These are phyloP conservation scores for Lateolabrax maculatus DNA, from an alignment of 2,797 vertebrate species.

Conservation along the genomic window DNA sequence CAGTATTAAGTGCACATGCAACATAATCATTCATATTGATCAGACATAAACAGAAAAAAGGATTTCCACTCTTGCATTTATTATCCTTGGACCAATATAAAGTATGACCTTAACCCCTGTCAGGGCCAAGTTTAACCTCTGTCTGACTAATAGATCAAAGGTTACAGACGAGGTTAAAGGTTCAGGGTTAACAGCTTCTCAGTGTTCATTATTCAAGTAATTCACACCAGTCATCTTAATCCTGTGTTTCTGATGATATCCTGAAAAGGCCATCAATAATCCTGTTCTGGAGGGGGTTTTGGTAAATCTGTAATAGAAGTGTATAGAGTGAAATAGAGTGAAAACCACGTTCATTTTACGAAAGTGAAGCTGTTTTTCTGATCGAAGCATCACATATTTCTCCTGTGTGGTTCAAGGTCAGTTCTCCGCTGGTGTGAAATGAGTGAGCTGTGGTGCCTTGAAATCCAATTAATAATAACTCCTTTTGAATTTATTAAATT, in stretches of 20 bases:
- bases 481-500: not conserved
- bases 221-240: not conserved
- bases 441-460: conserved; percentile 5
- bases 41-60: conserved; percentile 1
- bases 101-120: not conserved
- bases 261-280: not conserved
- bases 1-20: not conserved
- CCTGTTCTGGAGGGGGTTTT: not conserved
- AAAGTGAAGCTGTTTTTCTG: not conserved
- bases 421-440: conserved; percentile 6
- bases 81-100: not conserved
- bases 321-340: too few species aligned
- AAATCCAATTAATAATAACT: not conserved
- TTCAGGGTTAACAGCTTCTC: not conserved
- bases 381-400: not conserved
- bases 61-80: not conserved
- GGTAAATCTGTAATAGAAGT: not conserved
- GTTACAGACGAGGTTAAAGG: not conserved
- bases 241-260: not conserved
- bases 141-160: not conserved
- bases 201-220: not conserved
- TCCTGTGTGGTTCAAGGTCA: conserved; percentile 4
- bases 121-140: not conserved
- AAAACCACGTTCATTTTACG: not conserved
- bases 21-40: not conserved